Evolutionary conservation across 2,797 vertebrate genomes (phyloP), one percentile per base, ranked within the genome.

Genomic region (Melanotaenia trifasciata): DNA sequence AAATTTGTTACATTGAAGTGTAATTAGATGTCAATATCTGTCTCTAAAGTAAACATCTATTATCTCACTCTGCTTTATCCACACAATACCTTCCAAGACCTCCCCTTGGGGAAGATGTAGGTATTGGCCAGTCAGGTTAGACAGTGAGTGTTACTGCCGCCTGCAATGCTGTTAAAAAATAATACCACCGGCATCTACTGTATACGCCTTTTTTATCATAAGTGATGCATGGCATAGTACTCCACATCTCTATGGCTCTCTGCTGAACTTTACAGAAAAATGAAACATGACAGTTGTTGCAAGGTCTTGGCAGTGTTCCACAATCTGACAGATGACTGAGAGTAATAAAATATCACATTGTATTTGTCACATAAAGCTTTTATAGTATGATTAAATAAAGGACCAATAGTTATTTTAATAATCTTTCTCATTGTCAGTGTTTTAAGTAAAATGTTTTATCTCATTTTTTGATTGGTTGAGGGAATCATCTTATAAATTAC

Each of bases 21-120:
- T 67, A 85, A 80, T 84, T 88, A 74, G 72, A 86, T 84, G 89
- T 80, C 88, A 88, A 38, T 84, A 76, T 79, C 77, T 88, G 78
- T 76, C 75, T 70, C 38, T 28, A 75, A 80, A 84, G 84, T 43
- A 72, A 84, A 63, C 79, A 75, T 82, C 67, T 61, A 43, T 87
- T 69, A 69, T 84, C 66, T 66, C 76, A 62, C 53, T 68, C 76
- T 12, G 83, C 76, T 80, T 84, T 83, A 92, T 87, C 82, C 61
- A 67, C 86, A 85, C 86, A 80, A 72, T 78, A 76, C 67, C 71
- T 86, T 80, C 70, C 67, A 71, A 84, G 79, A 74, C 66, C 63
- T 69, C 43, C 78, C 79, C 74, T 69, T 3, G 64, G 84, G 85
- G 84, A 76, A 24, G 72, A 64, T 80, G 80, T 50, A 76, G 83